A percentile compares a stretch with the other conserved stretches of the same genome.
Conservation (phyloP, 2,888 invertebrate genomes). For the Patella ulyssiponensis region DNA sequence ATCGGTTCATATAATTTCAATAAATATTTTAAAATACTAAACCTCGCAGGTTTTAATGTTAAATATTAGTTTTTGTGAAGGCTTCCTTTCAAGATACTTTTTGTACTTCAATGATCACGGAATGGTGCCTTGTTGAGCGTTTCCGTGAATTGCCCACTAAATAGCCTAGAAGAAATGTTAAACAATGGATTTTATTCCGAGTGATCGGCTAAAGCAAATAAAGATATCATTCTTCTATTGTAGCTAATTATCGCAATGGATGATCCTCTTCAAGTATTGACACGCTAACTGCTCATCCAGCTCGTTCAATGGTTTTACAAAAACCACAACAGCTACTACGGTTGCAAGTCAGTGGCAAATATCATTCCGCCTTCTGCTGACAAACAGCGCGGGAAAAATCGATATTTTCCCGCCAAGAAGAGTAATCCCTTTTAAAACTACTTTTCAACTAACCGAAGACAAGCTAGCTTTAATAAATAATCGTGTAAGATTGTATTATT, state of each 20-base stretch:
- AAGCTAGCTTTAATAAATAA: not conserved
- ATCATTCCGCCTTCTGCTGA: no score
- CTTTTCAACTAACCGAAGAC: not conserved
- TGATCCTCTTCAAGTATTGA: conserved; percentile 11
- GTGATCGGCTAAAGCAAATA: conserved; percentile 22
- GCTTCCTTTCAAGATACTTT: no score
- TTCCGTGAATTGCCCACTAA: not conserved
- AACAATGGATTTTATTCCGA: conserved; percentile 14
- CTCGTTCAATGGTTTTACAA: conserved; percentile 9
- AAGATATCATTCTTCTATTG: conserved; percentile 29
- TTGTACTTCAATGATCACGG: no score
- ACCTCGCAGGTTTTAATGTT: no score
- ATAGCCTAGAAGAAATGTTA: not conserved
- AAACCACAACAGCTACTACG: not conserved
- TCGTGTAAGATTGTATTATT: conserved; percentile 9
- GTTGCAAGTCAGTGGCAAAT: no score
- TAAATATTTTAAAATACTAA: no score
- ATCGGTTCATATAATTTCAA: no score
- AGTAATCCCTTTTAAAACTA: not conserved
- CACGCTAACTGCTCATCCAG: conserved; percentile 11
- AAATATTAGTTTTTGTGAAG: no score
- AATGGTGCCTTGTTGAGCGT: not conserved
- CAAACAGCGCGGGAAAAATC: not conserved
- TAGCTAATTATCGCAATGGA: conserved; percentile 23
- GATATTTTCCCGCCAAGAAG: not conserved